Evolutionary conservation across 2,797 vertebrate genomes (phyloP).

Genomic region (Xenopus petersii): DNA sequence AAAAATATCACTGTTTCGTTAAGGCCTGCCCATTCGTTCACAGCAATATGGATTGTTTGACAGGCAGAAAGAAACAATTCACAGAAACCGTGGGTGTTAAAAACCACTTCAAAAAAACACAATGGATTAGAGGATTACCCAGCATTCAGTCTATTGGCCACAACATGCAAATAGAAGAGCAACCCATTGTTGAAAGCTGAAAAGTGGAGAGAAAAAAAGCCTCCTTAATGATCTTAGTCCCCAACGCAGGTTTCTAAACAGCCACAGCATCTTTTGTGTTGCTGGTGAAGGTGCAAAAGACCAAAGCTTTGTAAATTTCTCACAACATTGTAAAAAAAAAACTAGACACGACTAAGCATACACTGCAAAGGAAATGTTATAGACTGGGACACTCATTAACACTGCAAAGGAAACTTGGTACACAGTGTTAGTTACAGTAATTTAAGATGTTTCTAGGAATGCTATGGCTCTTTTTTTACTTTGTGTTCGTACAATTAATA

Average conservation of each 20-base stretch:
- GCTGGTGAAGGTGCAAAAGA: constrained; percentile 5
- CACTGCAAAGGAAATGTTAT: constrained; percentile 45
- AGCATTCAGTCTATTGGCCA: neutral
- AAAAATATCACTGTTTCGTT: neutral
- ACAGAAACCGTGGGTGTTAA: neutral
- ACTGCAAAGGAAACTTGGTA: constrained; percentile 54
- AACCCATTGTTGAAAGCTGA: neutral
- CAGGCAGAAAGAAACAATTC: neutral
- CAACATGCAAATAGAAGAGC: neutral
- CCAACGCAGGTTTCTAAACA: neutral
- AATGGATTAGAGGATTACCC: neutral
- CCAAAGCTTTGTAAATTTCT: constrained; percentile 25
- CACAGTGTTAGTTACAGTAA: constrained; percentile 56
- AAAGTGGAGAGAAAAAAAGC: neutral
- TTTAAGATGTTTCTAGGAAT: constrained; percentile 55
- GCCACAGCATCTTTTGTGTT: neutral
- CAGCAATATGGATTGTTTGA: neutral
- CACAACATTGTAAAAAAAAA: constrained; percentile 23
- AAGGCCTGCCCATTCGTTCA: neutral
- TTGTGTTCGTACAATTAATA: constrained; percentile 51
- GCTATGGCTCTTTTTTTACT: constrained; percentile 53
- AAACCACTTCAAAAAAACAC: neutral
- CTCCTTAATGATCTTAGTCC: neutral
- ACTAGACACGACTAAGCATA: constrained; percentile 23
- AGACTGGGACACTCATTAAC: constrained; percentile 51